phyloP scores from a whole-genome alignment of 1,140 invertebrate genomes.

The Daktulosphaira vitifoliae region DNA sequence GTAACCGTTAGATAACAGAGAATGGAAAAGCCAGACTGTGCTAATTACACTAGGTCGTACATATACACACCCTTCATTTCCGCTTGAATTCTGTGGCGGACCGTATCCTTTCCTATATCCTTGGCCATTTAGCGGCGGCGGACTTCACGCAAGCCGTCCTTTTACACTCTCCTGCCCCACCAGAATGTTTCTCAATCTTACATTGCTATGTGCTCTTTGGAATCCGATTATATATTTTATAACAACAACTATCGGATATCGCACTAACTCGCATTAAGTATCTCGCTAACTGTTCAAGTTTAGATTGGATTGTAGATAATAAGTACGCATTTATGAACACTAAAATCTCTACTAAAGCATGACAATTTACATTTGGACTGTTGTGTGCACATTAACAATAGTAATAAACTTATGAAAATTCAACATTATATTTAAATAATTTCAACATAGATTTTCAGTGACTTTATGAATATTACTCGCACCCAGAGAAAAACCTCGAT shows the following conservation, averaged over 20 bases:
- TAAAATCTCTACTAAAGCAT: slow-evolving; percentile 1
- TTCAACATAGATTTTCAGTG: too few species aligned
- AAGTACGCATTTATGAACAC: slow-evolving; percentile 22
- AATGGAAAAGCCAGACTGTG: slow-evolving; percentile 22
- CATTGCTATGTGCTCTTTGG: not conserved
- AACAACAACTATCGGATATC: not conserved
- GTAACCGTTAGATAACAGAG: slow-evolving; percentile 29
- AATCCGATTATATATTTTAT: slow-evolving; percentile 23
- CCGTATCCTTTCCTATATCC: slow-evolving; percentile 25
- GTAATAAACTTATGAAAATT: too few species aligned
- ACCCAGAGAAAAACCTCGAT: too few species aligned
- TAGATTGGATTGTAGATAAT: slow-evolving; percentile 19
- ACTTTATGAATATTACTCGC: too few species aligned
- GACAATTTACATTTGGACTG: too few species aligned
- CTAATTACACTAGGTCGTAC: slow-evolving; percentile 15
- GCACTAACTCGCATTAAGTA: slow-evolving; percentile 4
- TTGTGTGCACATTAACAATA: too few species aligned
- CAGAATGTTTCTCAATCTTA: not conserved
- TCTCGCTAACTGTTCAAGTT: slow-evolving; percentile 14
- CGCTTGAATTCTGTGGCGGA: not conserved
- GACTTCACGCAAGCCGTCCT: not conserved
- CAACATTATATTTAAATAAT: too few species aligned
- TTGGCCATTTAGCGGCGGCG: slow-evolving; percentile 15
- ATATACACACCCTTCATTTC: too few species aligned
- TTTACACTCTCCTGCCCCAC: not conserved